phyloP scores from a whole-genome alignment of 2,113 vertebrate species.

The Athene noctua region DNA sequence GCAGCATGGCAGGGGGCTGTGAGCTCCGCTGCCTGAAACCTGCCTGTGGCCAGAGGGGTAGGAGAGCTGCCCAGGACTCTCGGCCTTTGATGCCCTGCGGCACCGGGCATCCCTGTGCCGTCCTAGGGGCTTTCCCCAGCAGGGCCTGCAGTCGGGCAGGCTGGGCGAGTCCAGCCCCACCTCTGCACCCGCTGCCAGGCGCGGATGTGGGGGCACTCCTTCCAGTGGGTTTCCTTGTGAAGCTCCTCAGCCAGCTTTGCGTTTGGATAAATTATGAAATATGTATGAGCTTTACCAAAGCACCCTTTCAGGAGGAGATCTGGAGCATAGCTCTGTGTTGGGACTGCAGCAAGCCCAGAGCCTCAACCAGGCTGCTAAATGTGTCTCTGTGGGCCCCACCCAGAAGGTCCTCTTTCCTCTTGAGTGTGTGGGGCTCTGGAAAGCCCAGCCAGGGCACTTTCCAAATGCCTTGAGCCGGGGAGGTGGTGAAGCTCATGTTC shows the following conservation, averaged over 20 bases:
- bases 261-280: background rate
- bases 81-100: background rate
- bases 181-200: background rate
- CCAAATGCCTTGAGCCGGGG: accelerated
- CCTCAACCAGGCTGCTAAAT: background rate
- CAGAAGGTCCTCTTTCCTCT: background rate
- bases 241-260: background rate
- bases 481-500: background rate
- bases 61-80: background rate
- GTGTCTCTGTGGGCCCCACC: background rate
- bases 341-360: background rate
- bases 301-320: background rate
- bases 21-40: background rate
- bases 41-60: background rate
- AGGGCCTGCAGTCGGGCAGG: background rate
- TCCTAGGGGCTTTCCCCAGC: background rate
- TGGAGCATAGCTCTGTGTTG: background rate
- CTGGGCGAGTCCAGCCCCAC: background rate
- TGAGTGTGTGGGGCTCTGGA: background rate
- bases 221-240: background rate
- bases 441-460: background rate
- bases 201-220: background rate
- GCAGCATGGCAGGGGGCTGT: accelerated
- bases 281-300: background rate
- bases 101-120: accelerated